Percentiles rank a stretch among this genome's conserved stretches.
These are phyloP conservation scores for Ischnus inquisitorius DNA, from an alignment of 2,888 invertebrate genomes.

Conservation along the genomic window DNA sequence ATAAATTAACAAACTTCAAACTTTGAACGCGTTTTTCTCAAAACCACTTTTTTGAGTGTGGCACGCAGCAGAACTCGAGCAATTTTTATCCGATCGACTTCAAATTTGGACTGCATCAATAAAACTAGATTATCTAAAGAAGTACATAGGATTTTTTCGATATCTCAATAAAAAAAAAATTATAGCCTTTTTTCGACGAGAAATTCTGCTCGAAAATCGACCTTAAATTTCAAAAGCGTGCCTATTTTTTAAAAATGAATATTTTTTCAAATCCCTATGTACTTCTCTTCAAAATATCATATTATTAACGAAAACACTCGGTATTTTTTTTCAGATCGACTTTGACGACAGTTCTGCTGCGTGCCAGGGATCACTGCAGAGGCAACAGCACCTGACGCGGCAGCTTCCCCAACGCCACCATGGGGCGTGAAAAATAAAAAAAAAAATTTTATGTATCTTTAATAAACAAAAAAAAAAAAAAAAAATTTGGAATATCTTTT, in stretches of 20 bases:
- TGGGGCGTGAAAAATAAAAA: conserved; percentile 20
- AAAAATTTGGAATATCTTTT: conserved; percentile 34
- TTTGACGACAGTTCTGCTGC: conserved; percentile 46
- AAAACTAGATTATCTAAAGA: conserved; percentile 1
- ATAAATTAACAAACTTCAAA: conserved; percentile 27
- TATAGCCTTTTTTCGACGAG: conserved; percentile 31
- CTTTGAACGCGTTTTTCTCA: conserved; percentile 61
- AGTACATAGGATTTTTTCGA: conserved; percentile 30
- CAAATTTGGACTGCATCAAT: conserved; percentile 25
- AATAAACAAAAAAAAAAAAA: conserved; percentile 25
- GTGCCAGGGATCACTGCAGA: conserved; percentile 23
- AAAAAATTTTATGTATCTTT: conserved; percentile 4
- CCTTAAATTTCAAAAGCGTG: conserved; percentile 49
- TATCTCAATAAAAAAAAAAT: conserved; percentile 39
- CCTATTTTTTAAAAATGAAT: conserved; percentile 48
- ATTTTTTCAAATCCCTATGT: conserved; percentile 34
- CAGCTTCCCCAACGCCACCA: conserved; percentile 18
- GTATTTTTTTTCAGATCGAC: conserved; percentile 40
- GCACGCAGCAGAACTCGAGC: conserved; percentile 59
- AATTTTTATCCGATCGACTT: conserved; percentile 52
- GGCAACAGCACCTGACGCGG: conserved; percentile 3
- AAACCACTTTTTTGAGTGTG: conserved; percentile 55
- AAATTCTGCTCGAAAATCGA: conserved; percentile 44
- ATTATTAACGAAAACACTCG: conserved; percentile 19
- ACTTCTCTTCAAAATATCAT: conserved; percentile 9